These are phyloP conservation scores for Paratilapia polleni DNA, from an alignment of 2,113 vertebrate genomes.

Conservation along the genomic window DNA sequence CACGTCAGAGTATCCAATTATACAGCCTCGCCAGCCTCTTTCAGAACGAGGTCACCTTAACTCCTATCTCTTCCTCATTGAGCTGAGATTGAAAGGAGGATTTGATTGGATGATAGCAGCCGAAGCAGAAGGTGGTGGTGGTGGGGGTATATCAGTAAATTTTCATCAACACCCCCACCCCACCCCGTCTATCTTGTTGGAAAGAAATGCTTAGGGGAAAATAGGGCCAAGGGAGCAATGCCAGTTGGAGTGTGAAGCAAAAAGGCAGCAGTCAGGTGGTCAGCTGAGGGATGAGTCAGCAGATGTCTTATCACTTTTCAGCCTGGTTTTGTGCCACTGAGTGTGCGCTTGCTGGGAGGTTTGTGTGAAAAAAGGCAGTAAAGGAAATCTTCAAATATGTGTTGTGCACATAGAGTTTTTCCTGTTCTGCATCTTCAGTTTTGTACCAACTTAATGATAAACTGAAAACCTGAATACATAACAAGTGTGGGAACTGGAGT, in stretches of 20 bases:
- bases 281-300: slow-evolving; percentile 40
- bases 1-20: slow-evolving; percentile 63
- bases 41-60: slow-evolving; percentile 66
- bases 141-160: not conserved
- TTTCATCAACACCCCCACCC: not conserved
- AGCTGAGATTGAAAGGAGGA: slow-evolving; percentile 31
- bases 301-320: slow-evolving; percentile 25
- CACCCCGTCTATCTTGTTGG: not conserved
- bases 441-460: not conserved
- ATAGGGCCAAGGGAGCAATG: not conserved
- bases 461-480: not conserved
- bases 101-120: slow-evolving; percentile 49
- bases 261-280: not conserved
- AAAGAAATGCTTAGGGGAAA: not conserved
- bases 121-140: not conserved
- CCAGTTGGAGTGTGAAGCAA: slow-evolving; percentile 7
- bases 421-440: not conserved
- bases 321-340: not conserved
- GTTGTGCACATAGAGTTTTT: not conserved
- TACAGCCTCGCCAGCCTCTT: slow-evolving; percentile 30
- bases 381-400: not conserved
- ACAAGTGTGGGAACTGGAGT: not conserved
- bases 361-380: not conserved
- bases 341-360: not conserved
- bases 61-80: slow-evolving; percentile 55